Base-by-base conservation (phyloP, 64 coral and sea anemone species). In the Actinia tenebrosa region DNA sequence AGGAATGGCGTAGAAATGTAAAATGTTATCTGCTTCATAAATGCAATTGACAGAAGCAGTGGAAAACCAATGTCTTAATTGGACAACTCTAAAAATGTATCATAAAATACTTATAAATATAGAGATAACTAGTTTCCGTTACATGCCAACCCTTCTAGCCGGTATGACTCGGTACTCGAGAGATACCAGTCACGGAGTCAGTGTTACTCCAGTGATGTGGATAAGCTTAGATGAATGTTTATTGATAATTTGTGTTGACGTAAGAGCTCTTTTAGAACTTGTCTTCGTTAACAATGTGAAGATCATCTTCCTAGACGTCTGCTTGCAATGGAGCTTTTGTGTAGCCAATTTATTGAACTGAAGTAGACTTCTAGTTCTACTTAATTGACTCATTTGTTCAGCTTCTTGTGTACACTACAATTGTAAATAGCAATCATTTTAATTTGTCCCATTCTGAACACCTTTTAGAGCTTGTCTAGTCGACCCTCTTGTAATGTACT, bases 401-500 rank as follows among this genome's bases (percentile, higher is more conserved):
- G 47, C 7, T 50, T 50, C 47, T 50, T 50, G 7, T 50, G 47
- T 50, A 50, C 3, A 50, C 3, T 50, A 50, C 47, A 50, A 8
- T 50, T 50, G 47, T 50, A 50, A 50, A 50, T 8, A 50, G 47
- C 47, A 50, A 50, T 50, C 3, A 50, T 50, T 58, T 58, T 66
- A n/a, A 61, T 61, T 66, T n/a, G 63, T 20, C 1, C 60, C 63
- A 66, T 23, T 75, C 20, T 75, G 69, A 27, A 42, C n/a, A 2
- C n/a, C 15, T 75, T 25, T 75, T 8, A 10, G 69, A 75, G 26
- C 69, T 75, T 37, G 69, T 75, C 42, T 30, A 75, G 5, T 66
- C 63, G 63, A 66, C 22, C 63, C 69, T 75, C 69, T 75, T 75
- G 69, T 75, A 75, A 75, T 75, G 69, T 42, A 75, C 37, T 75